Evolutionary conservation across 2,888 invertebrate genomes (phyloP).

Genomic region (Conus canariensis): DNA sequence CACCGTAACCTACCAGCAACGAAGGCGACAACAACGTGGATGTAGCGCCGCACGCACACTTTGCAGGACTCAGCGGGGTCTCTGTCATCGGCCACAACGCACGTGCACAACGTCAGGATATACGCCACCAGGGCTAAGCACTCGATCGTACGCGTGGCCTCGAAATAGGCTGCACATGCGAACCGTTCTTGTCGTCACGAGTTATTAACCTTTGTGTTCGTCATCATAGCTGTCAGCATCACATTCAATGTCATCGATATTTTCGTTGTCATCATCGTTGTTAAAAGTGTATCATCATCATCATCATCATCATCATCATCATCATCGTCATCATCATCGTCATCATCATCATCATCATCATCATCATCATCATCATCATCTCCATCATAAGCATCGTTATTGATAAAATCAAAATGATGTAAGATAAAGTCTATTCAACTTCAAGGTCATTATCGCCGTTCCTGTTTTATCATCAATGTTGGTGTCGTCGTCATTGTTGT

Average conservation of each 20-base stretch:
- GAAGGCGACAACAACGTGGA: background rate
- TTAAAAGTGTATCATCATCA: background rate
- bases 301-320: background rate
- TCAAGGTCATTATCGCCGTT: too few relatives aligned
- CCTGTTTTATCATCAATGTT: too few relatives aligned
- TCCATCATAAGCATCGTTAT: too few relatives aligned
- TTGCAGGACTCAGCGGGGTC: background rate
- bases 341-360: too few relatives aligned
- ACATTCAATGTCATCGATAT: too few relatives aligned
- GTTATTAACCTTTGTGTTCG: background rate
- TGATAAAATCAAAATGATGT: too few relatives aligned
- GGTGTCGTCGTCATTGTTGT: too few relatives aligned
- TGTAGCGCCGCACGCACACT: background rate
- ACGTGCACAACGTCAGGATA: background rate
- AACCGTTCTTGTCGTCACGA: background rate
- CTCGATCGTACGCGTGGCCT: background rate
- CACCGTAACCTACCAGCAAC: background rate
- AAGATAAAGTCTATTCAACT: too few relatives aligned
- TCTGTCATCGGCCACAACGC: constrained; percentile 15
- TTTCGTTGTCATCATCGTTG: background rate
- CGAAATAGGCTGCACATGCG: constrained; percentile 28
- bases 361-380: too few relatives aligned
- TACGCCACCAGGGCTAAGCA: background rate
- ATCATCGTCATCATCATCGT: background rate
- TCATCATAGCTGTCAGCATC: background rate